Evolutionary conservation across 2,797 vertebrate species (phyloP).

Genomic region (Coccyzus lansbergi): DNA sequence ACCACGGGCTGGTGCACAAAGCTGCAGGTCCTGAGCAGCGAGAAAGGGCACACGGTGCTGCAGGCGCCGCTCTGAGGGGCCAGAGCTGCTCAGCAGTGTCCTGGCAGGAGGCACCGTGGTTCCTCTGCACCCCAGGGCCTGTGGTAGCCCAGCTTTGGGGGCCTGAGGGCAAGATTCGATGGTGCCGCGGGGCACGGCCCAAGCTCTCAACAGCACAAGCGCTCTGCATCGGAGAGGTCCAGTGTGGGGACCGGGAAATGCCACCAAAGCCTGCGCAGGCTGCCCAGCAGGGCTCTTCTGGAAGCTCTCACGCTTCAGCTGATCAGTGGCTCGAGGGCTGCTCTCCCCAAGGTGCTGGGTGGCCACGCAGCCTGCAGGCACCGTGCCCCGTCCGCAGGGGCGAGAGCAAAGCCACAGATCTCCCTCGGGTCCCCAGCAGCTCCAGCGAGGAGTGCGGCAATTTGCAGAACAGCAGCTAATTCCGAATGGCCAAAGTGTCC

Average conservation of each 20-base stretch:
- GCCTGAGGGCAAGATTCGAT: neutral
- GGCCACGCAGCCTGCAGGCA: neutral
- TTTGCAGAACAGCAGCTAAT: neutral
- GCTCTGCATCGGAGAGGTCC: neutral
- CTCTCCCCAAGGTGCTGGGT: neutral
- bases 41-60: accelerated
- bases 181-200: accelerated
- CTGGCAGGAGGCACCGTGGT: neutral
- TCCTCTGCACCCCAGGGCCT: accelerated
- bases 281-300: neutral
- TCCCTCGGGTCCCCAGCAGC: neutral
- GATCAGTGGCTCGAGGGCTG: accelerated
- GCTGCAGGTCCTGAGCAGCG: neutral
- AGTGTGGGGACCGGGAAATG: neutral
- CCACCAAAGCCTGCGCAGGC: accelerated
- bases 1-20: accelerated
- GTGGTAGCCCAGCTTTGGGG: accelerated
- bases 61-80: neutral
- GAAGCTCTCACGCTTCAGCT: neutral
- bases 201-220: neutral
- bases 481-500: accelerated
- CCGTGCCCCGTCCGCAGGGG: accelerated
- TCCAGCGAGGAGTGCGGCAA: neutral
- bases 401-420: neutral
- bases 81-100: neutral